Base-by-base conservation (phyloP, 23 tunicate species). In the Trididemnum miniatum region DNA sequence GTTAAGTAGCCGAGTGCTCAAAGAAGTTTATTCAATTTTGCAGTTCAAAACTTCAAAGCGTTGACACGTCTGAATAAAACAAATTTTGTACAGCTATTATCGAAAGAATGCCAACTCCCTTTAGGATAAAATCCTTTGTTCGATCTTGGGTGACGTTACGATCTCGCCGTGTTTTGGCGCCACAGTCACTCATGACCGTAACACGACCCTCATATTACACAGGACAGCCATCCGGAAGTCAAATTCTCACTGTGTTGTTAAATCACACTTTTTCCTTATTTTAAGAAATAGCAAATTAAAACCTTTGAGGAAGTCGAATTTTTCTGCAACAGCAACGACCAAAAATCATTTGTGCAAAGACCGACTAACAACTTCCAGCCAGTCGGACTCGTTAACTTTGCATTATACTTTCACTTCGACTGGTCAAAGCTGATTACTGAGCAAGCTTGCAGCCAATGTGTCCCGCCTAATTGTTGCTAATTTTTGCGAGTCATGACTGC, bases 81-180 rank as follows among this genome's bases (percentile, higher is more conserved):
- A 67, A 67, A 67, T 62, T 12, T 67, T 67, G 75, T 31, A 24
- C 38, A 32, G 31, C 75, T 67, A 67, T 67, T 67, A 67, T 67
- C 75, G 31, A 2, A 31, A 38, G 75, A 67, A 67, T 67, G 75
- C 38, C 32, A 67, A 62, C 5, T 62, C 75, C 7, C n/a, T 31
- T 62, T 18, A n/a, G 67, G 38, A 33, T 5, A 31, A 67, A 67
- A 33, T 12, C n/a, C 25, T 31, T 67, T 67, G 75, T 67, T 67
- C 7, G 75, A 3, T 38, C 31, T 2, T 5, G 37, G 25, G 38
- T 12, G 38, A n/a, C 37, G 75, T 5, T 38, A 24, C 15, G 75
- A 32, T 9, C 75, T 5, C 38, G 38, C 37, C 7, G 4, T 4
- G 20, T 32, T 67, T 67, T 37, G 75, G 38, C 38, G 38, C 75